Base-by-base conservation (phyloP, 1,140 invertebrate genomes). In the Battus philenor region DNA sequence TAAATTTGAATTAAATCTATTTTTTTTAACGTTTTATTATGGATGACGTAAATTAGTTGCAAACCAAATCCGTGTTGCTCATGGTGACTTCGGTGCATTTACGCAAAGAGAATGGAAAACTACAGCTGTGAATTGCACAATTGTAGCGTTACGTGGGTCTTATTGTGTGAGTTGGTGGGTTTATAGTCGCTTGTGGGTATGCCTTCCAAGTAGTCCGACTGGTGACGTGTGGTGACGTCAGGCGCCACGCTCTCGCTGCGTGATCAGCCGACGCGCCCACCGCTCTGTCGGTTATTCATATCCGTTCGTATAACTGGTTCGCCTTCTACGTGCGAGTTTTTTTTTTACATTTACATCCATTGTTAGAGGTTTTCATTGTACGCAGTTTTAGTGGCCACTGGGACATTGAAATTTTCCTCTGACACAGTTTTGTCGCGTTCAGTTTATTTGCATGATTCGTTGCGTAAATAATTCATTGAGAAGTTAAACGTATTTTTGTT, bases 91-190 rank as follows among this genome's bases (percentile, higher is more conserved):
- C n/a, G 27, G 27, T 32, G 47, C 41, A 48, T 29, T 70, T 75
- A 58, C 58, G 65, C 61, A 68, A 68, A 62, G 50, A 18, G 59
- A 77, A 66, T 61, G 75, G 75, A 79, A 79, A 79, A 76, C 61
- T 79, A 75, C 72, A 45, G 49, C 12, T 39, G 24, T 49, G 50
- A 44, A 47, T 67, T 55, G 56, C 55, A 61, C 47, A 63, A 57
- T 47, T 30, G 45, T 36, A 43, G 16, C 13, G 50, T 46, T 36
- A 17, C 44, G 54, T 39, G 45, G 47, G 20, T 48, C 49, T 47
- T 65, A 64, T 50, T 50, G 39, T 33, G 24, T 12, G 15, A 27
- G 3, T 22, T 45, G 61, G 50, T 59, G 41, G 49, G 57, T 55
- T 26, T 18, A 38, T n/a, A 44, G 8, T 66, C 17, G 62, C 17